phyloP scores from a whole-genome alignment of 1,140 invertebrate genomes.

The Drosophila aff. region DNA sequence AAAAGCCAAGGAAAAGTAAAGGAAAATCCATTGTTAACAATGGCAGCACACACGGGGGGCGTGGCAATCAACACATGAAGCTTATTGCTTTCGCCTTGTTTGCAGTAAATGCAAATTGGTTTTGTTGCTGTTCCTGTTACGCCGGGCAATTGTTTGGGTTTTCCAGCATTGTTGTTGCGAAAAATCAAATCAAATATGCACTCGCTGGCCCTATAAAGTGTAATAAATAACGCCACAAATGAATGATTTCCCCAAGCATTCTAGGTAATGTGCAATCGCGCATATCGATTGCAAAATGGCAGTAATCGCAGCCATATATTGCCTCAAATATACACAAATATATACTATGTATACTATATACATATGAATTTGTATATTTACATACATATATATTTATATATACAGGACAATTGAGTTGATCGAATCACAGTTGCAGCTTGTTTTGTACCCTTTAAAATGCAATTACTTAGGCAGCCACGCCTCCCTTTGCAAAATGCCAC shows the following conservation, averaged over 20 bases:
- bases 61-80: slow-evolving; percentile 66
- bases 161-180: slow-evolving; percentile 8
- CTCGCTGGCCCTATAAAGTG: slow-evolving; percentile 32
- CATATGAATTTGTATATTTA: background rate
- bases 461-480: slow-evolving; percentile 37
- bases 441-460: slow-evolving; percentile 14
- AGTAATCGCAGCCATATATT: slow-evolving; percentile 1
- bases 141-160: background rate
- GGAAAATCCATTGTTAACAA: slow-evolving; percentile 50
- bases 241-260: slow-evolving; percentile 8
- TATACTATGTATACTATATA: too few species aligned
- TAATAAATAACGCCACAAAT: slow-evolving; percentile 53
- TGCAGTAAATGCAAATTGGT: slow-evolving; percentile 66
- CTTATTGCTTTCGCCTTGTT: slow-evolving; percentile 68
- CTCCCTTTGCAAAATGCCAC: background rate
- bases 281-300: slow-evolving; percentile 50
- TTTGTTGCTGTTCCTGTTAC: slow-evolving; percentile 25
- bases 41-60: slow-evolving; percentile 6
- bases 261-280: slow-evolving; percentile 36
- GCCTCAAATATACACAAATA: background rate
- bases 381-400: background rate
- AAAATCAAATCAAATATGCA: slow-evolving; percentile 66
- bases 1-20: background rate
- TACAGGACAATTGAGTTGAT: slow-evolving; percentile 15
- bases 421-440: slow-evolving; percentile 9